A percentile compares a stretch with the other conserved stretches of the same genome.
Conservation (phyloP, 92 coral and sea anemone genomes). For the Metridium senile region DNA sequence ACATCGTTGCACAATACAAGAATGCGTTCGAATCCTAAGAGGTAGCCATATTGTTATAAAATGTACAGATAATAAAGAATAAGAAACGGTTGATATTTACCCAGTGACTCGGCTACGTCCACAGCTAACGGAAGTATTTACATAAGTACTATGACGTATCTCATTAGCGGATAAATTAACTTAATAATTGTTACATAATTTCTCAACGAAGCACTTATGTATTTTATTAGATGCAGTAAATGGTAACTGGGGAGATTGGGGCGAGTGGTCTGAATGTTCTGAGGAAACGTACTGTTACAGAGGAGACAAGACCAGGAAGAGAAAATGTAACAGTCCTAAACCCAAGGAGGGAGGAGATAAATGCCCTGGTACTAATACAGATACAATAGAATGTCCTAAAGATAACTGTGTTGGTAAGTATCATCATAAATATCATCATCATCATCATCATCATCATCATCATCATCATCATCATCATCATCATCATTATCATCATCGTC, state of each 20-base stretch:
- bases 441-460: slow-evolving; percentile 1
- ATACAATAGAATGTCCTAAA: slow-evolving; percentile 59
- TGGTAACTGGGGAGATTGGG: slow-evolving; percentile 78
- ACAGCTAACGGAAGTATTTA: no score
- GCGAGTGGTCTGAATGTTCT: slow-evolving; percentile 67
- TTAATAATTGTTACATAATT: no score
- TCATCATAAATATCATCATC: not conserved
- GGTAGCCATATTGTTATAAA: no score
- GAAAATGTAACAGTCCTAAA: slow-evolving; percentile 66
- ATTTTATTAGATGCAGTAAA: slow-evolving; percentile 52
- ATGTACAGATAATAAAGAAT: no score
- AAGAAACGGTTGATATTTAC: no score
- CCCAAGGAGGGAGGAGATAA: slow-evolving; percentile 73
- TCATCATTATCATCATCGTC: slow-evolving; percentile 2
- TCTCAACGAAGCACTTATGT: no score
- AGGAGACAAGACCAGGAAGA: slow-evolving; percentile 53
- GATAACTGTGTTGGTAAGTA: slow-evolving; percentile 70
- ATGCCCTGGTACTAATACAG: slow-evolving; percentile 65
- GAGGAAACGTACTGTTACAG: slow-evolving; percentile 64
- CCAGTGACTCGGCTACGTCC: no score
- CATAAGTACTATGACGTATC: no score
- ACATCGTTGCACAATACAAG: no score
- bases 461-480: not conserved
- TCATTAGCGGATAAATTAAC: no score
- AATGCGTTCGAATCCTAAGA: no score